phyloP scores from a whole-genome alignment of 2,797 vertebrate species.

The Adelosebastes latens region DNA sequence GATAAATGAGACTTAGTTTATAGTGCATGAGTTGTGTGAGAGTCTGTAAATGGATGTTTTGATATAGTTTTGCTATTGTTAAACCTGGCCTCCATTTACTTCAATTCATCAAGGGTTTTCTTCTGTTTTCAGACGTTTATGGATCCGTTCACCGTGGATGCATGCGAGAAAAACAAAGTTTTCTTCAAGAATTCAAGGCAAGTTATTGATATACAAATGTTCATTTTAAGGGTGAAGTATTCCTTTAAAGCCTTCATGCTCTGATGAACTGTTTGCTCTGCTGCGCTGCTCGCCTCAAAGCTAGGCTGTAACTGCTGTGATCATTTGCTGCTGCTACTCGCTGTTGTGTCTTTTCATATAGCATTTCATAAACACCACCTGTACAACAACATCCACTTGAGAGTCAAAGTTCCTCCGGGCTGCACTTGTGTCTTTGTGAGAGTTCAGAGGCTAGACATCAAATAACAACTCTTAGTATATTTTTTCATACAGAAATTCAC shows the following conservation, averaged over 20 bases:
- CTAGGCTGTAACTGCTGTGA: not conserved
- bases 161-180: not conserved
- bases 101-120: not conserved
- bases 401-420: not conserved
- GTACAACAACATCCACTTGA: not conserved
- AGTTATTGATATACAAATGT: not conserved
- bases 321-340: not conserved
- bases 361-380: not conserved
- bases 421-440: not conserved
- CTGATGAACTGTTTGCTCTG: constrained; percentile 17
- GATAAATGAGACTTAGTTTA: not conserved
- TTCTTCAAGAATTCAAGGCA: not conserved
- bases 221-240: not conserved
- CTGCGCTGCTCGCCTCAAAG: not conserved
- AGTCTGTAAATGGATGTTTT: not conserved
- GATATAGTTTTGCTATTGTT: not conserved
- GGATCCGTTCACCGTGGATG: not conserved
- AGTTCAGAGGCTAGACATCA: not conserved
- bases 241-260: constrained; percentile 7
- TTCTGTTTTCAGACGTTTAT: not conserved
- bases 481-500: not conserved
- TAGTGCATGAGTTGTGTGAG: not conserved
- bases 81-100: not conserved
- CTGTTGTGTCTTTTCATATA: not conserved
- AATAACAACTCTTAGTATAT: not conserved